Conservation (phyloP, 2,113 vertebrate genomes). For the Xyrauchen texanus region DNA sequence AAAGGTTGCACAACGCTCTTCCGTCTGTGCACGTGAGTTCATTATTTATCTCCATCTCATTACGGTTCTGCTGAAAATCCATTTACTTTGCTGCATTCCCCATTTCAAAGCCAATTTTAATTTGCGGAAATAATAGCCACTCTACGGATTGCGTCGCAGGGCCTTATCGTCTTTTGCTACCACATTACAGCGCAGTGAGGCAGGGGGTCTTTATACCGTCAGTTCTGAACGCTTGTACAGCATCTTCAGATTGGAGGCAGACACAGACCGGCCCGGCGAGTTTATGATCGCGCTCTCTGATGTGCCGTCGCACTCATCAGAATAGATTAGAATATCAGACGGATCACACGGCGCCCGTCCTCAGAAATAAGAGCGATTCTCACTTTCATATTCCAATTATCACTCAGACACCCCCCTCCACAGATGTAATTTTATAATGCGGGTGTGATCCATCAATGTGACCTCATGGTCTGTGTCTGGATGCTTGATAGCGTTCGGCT, state of each 20-base stretch:
- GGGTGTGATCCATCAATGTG: too few relatives aligned
- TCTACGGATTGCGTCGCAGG: too few relatives aligned
- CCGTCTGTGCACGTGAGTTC: too few relatives aligned
- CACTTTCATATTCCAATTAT: conserved; percentile 54
- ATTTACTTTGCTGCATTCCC: too few relatives aligned
- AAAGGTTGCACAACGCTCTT: too few relatives aligned
- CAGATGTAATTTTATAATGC: too few relatives aligned
- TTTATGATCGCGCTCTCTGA: not conserved
- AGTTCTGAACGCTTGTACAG: not conserved
- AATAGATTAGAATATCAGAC: conserved; percentile 61
- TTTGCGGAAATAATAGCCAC: too few relatives aligned
- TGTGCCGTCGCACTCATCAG: conserved; percentile 25
- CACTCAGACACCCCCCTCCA: conserved; percentile 6
- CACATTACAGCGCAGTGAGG: not conserved
- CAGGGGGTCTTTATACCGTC: conserved; percentile 20
- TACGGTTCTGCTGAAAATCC: too few relatives aligned
- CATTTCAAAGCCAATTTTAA: not conserved
- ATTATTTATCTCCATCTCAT: too few relatives aligned
- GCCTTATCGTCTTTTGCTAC: not conserved
- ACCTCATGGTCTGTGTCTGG: too few relatives aligned
- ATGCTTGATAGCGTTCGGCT: conserved; percentile 41
- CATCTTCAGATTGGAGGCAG: too few relatives aligned
- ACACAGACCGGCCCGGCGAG: not conserved
- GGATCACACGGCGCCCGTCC: conserved; percentile 33
- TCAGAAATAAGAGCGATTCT: not conserved